Evolutionary conservation across 1,140 invertebrate genomes (phyloP).

Genomic region (Drosophila auraria): DNA sequence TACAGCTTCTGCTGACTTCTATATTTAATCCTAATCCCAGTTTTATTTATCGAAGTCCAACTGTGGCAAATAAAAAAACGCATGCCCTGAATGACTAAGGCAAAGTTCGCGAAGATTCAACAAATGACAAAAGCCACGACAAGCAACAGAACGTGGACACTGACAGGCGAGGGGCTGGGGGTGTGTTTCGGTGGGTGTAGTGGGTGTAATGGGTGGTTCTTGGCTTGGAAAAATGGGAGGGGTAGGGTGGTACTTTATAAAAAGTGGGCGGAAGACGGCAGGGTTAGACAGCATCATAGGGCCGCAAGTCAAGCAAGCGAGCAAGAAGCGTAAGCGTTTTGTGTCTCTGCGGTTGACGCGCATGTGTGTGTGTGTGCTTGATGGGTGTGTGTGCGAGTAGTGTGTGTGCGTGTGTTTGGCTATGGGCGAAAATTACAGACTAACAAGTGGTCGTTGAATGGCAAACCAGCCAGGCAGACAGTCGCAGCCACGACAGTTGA

Average conservation of each 20-base stretch:
- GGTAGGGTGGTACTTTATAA: background rate
- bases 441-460: conserved; percentile 83
- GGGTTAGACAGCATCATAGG: conserved; percentile 19
- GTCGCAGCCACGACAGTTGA: conserved; percentile 75
- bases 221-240: background rate
- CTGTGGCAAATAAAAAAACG: conserved; percentile 38
- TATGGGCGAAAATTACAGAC: conserved; percentile 76
- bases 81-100: conserved; percentile 67
- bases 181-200: background rate
- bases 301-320: conserved; percentile 40
- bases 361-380: conserved; percentile 29
- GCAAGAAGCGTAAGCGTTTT: conserved; percentile 77
- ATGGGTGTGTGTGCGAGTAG: conserved; percentile 1
- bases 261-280: conserved; percentile 4
- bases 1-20: too few relatives aligned
- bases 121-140: conserved; percentile 73
- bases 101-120: conserved; percentile 73
- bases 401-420: conserved; percentile 27
- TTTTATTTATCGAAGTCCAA: background rate
- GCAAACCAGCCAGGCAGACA: conserved; percentile 78
- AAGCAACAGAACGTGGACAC: conserved; percentile 54
- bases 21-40: background rate
- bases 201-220: background rate
- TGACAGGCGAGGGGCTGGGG: background rate
- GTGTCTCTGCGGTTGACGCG: conserved; percentile 69